Evolutionary conservation across 2,797 vertebrate genomes (phyloP).

Genomic region (Amblyraja radiata): DNA sequence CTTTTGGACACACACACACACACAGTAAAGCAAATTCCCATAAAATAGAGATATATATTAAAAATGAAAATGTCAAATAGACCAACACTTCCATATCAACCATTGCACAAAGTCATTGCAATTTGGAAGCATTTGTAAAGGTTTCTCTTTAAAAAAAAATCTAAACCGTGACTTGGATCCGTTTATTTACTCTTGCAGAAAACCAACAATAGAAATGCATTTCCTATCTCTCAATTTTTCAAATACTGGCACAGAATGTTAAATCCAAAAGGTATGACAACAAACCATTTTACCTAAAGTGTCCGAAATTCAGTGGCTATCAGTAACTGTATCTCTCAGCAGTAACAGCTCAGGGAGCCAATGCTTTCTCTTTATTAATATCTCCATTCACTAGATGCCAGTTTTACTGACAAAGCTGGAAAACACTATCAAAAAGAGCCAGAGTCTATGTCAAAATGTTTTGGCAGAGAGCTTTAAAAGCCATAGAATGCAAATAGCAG

Average conservation of each 20-base stretch:
- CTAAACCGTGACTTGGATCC: too few species aligned
- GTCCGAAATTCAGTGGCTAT: background rate
- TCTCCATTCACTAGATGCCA: background rate
- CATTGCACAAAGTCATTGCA: background rate
- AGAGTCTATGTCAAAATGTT: background rate
- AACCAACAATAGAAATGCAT: background rate
- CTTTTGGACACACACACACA: background rate
- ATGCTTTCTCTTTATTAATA: background rate
- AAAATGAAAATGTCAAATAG: background rate
- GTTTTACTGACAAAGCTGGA: background rate
- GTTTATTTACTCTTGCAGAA: background rate
- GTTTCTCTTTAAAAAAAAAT: background rate
- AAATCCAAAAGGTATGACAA: too few species aligned
- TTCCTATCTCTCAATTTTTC: background rate
- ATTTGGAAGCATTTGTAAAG: background rate
- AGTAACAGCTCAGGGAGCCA: background rate
- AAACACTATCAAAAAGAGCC: background rate
- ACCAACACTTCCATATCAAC: background rate
- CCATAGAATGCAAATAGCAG: background rate
- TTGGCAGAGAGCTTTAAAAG: background rate
- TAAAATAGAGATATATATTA: background rate
- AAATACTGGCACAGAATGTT: background rate
- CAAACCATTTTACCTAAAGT: background rate
- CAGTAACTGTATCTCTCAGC: constrained; percentile 10
- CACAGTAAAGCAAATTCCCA: background rate